These are phyloP conservation scores for Threskiornis aethiopicus DNA, from an alignment of 2,797 vertebrate species.

Conservation along the genomic window DNA sequence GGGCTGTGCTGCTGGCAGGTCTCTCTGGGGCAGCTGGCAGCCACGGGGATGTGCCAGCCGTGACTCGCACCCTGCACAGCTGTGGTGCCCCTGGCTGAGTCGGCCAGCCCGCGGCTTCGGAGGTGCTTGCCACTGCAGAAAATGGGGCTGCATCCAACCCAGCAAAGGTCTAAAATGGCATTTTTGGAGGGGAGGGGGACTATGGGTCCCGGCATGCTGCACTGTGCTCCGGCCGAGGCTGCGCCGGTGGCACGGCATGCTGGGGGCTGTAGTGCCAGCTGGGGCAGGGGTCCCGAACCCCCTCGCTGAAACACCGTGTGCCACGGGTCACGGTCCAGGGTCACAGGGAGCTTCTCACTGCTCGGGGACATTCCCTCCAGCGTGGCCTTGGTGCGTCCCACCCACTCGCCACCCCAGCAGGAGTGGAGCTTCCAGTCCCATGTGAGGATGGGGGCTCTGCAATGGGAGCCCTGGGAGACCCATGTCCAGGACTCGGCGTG, in stretches of 20 bases:
- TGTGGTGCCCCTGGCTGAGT: fast-evolving
- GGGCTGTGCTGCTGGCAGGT: background rate
- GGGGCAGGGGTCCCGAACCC: background rate
- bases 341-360: fast-evolving
- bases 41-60: fast-evolving
- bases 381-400: fast-evolving
- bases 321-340: too few species aligned
- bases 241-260: background rate
- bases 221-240: background rate
- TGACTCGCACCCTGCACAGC: fast-evolving
- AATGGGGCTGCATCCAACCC: slow-evolving; percentile 17
- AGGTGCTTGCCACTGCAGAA: background rate
- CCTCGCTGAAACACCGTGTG: fast-evolving
- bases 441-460: fast-evolving
- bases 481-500: fast-evolving
- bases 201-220: slow-evolving; percentile 18
- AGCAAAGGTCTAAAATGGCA: slow-evolving; percentile 26
- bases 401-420: fast-evolving
- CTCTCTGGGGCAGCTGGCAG: background rate
- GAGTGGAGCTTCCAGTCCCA: fast-evolving
- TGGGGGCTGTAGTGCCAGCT: slow-evolving; percentile 22
- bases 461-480: background rate
- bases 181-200: slow-evolving; percentile 13
- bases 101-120: background rate
- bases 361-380: fast-evolving